phyloP scores from a whole-genome alignment of 1,140 invertebrate species.

The Cydia amplana region DNA sequence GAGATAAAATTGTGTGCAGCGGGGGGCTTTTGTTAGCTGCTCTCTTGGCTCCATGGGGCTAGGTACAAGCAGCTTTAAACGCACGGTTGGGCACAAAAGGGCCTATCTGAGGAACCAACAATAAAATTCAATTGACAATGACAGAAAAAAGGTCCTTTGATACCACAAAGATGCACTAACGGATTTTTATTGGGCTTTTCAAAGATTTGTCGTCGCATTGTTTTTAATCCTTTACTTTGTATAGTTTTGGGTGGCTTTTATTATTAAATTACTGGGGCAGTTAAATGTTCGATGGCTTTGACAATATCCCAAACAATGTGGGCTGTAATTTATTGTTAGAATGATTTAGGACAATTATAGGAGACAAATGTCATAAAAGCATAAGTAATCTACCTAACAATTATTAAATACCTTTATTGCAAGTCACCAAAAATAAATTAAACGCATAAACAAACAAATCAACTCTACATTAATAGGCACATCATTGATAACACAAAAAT shows the following conservation, averaged over 20 bases:
- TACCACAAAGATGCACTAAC: constrained; percentile 68
- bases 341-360: background rate
- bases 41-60: constrained; percentile 56
- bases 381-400: background rate
- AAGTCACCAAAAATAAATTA: too few relatives aligned
- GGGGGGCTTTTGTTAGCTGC: constrained; percentile 67
- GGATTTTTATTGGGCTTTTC: constrained; percentile 61
- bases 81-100: constrained; percentile 75
- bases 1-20: constrained; percentile 65
- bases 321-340: constrained; percentile 4
- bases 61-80: constrained; percentile 72
- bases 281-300: background rate
- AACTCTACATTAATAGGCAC: background rate
- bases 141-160: constrained; percentile 61
- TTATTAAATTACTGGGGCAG: constrained; percentile 19
- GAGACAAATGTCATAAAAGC: background rate
- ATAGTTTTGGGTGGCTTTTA: constrained; percentile 22
- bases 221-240: constrained; percentile 64
- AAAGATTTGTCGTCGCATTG: constrained; percentile 68
- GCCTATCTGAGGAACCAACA: constrained; percentile 74
- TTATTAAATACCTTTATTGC: too few relatives aligned
- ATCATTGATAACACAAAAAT: background rate
- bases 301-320: background rate
- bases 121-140: constrained; percentile 79
- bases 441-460: background rate